phyloP scores from a whole-genome alignment of 2,113 vertebrate species.

The Australoheros scitulus region DNA sequence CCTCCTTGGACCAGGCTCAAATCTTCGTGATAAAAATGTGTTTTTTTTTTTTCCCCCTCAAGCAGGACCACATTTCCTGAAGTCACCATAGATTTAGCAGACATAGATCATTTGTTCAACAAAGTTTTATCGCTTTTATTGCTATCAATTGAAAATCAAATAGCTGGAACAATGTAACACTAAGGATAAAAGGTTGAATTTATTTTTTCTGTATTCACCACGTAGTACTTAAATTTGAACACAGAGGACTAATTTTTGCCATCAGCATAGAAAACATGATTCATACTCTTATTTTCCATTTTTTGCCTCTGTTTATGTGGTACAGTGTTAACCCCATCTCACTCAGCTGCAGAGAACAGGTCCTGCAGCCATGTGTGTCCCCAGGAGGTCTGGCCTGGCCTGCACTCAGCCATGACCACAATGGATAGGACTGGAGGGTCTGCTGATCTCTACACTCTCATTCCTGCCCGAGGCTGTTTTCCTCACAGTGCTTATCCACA shows the following conservation, averaged over 20 bases:
- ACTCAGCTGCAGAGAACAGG: constrained; percentile 29
- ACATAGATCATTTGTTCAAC: background rate
- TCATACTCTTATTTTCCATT: constrained; percentile 54
- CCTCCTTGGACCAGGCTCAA: constrained; percentile 35
- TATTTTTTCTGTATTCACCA: background rate
- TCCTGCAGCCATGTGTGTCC: constrained; percentile 53
- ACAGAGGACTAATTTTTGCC: constrained; percentile 4
- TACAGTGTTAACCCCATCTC: constrained; percentile 33
- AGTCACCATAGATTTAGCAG: constrained; percentile 11
- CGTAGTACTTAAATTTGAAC: background rate
- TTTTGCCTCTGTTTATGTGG: constrained; percentile 22
- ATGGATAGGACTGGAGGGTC: constrained; percentile 48
- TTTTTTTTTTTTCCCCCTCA: constrained; percentile 36
- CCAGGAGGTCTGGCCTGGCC: constrained; percentile 65
- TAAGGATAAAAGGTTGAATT: no score
- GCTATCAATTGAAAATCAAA: background rate
- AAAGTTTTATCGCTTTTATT: background rate
- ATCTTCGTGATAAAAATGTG: constrained; percentile 40
- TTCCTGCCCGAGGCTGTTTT: constrained; percentile 45
- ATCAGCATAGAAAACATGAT: constrained; percentile 49
- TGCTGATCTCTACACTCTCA: constrained; percentile 29
- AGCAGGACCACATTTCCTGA: constrained; percentile 4
- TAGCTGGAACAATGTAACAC: background rate
- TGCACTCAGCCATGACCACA: constrained; percentile 74
- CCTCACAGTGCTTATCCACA: constrained; percentile 20